A percentile compares a stretch with the other conserved stretches of the same genome.
These are phyloP conservation scores for Masnerella sp. DNA, from an alignment of 2,888 invertebrate species.

Conservation along the genomic window DNA sequence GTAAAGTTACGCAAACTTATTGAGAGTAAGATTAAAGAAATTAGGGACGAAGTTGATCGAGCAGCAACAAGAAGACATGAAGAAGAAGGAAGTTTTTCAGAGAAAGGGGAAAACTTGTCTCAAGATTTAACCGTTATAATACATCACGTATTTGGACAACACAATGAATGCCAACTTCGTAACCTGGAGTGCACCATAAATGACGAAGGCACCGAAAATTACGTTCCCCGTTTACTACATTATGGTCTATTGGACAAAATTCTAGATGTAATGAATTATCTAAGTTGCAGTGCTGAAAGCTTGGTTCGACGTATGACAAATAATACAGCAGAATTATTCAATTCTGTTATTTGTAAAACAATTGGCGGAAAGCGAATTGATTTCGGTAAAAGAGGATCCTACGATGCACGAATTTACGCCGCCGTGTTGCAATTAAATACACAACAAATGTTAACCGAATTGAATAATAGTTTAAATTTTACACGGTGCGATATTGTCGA, in stretches of 20 bases:
- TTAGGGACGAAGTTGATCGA: constrained; percentile 16
- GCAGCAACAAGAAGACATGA: not conserved
- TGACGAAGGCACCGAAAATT: not conserved
- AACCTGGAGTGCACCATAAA: not conserved
- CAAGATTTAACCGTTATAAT: constrained; percentile 1
- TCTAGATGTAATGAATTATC: not conserved
- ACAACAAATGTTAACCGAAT: constrained; percentile 10
- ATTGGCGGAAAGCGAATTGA: constrained; percentile 33
- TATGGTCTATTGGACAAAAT: constrained; percentile 1
- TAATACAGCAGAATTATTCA: not conserved
- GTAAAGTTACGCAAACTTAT: constrained; percentile 3
- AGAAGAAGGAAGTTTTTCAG: not conserved
- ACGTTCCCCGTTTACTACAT: not conserved
- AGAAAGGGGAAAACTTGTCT: not conserved
- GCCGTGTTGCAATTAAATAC: constrained; percentile 12
- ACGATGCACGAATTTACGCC: constrained; percentile 11
- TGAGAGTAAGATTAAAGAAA: not conserved
- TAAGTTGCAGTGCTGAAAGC: constrained; percentile 1
- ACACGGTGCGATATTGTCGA: not conserved
- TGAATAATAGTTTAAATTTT: not conserved
- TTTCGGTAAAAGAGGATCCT: constrained; percentile 14
- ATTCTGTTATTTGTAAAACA: constrained; percentile 18
- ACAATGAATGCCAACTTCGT: constrained; percentile 33
- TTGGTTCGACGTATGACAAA: not conserved
- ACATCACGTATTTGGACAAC: constrained; percentile 51